Percentiles rank a stretch among this genome's conserved stretches.
Conservation (phyloP, 2,113 vertebrate species). For the Hystrix brachyura region DNA sequence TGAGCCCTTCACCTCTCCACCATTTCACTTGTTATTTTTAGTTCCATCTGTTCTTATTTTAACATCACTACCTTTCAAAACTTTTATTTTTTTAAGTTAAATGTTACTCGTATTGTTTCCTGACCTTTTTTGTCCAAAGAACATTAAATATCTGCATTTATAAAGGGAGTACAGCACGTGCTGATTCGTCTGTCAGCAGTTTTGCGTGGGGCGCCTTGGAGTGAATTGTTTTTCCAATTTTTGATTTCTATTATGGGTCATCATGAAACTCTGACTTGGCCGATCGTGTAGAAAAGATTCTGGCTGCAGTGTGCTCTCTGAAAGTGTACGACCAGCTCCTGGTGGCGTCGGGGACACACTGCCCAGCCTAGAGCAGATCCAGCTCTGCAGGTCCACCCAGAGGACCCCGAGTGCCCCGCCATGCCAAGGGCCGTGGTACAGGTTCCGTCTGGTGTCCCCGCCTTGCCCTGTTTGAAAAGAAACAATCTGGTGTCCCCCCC, state of each 20-base stretch:
- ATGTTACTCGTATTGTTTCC: constrained; percentile 18
- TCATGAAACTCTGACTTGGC: background rate
- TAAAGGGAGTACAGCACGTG: constrained; percentile 44
- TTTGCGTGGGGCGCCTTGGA: constrained; percentile 37
- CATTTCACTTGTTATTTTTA: background rate
- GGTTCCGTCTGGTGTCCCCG: constrained; percentile 75
- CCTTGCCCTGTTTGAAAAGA: constrained; percentile 56
- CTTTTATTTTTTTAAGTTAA: constrained; percentile 4
- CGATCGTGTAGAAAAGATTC: background rate
- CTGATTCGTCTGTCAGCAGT: background rate
- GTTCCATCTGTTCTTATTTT: constrained; percentile 40
- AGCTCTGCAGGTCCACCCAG: background rate
- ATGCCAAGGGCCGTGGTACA: constrained; percentile 69
- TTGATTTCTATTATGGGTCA: constrained; percentile 12
- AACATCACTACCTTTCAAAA: constrained; percentile 53
- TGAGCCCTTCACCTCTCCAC: background rate
- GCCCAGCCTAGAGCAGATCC: fast-evolving
- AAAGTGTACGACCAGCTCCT: background rate
- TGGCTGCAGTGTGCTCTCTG: background rate
- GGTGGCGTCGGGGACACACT: fast-evolving
- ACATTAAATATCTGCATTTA: constrained; percentile 46
- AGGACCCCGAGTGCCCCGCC: constrained; percentile 66
- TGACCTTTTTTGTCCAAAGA: constrained; percentile 17
- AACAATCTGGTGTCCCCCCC: too few relatives aligned
- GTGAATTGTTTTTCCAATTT: constrained; percentile 30